Conservation (phyloP, 2,113 vertebrate genomes). For the Micronisus gabar region DNA sequence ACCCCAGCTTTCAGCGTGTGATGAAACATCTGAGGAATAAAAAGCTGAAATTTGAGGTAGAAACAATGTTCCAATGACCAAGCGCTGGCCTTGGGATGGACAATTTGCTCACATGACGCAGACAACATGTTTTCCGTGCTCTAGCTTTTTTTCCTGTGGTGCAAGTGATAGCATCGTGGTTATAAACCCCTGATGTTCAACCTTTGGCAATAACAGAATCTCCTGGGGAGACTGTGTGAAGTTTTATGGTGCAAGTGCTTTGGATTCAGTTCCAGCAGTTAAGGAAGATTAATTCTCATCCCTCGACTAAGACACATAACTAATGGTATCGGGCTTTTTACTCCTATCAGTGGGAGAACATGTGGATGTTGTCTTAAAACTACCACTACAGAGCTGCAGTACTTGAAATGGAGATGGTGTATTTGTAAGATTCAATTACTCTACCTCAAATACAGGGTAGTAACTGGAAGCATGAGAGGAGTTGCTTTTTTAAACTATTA, state of each 20-base stretch:
- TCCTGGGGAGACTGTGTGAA: background rate
- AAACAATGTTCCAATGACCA: rapidly evolving
- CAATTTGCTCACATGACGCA: background rate
- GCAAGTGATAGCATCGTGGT: rapidly evolving
- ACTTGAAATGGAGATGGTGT: background rate
- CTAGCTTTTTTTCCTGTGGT: background rate
- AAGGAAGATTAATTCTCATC: background rate
- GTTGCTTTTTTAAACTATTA: background rate
- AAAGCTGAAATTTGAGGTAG: background rate
- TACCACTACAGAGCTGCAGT: background rate
- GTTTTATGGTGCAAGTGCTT: background rate
- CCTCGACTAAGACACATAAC: background rate
- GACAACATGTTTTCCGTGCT: background rate
- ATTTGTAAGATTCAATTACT: rapidly evolving
- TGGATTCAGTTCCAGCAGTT: background rate
- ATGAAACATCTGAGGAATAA: background rate
- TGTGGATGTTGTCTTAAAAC: background rate
- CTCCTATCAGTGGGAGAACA: background rate
- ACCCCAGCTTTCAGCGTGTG: rapidly evolving
- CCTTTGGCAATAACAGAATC: background rate
- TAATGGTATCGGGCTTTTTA: background rate
- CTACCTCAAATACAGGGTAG: background rate
- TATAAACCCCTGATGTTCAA: background rate
- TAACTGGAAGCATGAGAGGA: background rate
- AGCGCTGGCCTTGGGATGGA: background rate